A percentile compares a stretch with the other conserved stretches of the same genome.
phyloP scores from a whole-genome alignment of 1,140 invertebrate genomes.

The Papilio helenus region DNA sequence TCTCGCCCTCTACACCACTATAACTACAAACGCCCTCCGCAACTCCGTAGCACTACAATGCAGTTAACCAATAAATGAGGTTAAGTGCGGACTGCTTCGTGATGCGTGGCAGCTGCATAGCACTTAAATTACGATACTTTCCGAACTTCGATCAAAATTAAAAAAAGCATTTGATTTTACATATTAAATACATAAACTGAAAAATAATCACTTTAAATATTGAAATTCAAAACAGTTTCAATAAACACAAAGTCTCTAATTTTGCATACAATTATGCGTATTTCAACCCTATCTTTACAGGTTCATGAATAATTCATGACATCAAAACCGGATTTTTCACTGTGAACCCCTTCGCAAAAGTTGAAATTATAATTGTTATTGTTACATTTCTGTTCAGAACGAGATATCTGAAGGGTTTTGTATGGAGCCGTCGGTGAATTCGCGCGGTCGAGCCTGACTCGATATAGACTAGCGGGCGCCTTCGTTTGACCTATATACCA shows the following conservation, averaged over 20 bases:
- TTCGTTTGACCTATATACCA: slow-evolving; percentile 77
- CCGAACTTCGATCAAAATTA: slow-evolving; percentile 40
- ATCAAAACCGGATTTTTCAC: slow-evolving; percentile 54
- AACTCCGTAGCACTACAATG: slow-evolving; percentile 65
- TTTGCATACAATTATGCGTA: not conserved
- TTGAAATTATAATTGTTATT: slow-evolving; percentile 16
- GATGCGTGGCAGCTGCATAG: slow-evolving; percentile 68
- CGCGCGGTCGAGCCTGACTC: slow-evolving; percentile 59
- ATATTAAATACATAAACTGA: not conserved
- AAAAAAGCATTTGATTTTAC: not conserved
- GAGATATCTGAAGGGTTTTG: slow-evolving; percentile 52
- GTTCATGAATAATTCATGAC: slow-evolving; percentile 58
- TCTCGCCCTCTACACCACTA: slow-evolving; percentile 41
- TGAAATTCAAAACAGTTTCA: not conserved
- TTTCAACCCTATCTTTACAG: slow-evolving; percentile 13
- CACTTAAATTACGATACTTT: slow-evolving; percentile 63
- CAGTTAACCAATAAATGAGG: slow-evolving; percentile 77
- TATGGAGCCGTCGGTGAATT: slow-evolving; percentile 59
- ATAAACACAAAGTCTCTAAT: not conserved
- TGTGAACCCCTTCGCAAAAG: slow-evolving; percentile 27
- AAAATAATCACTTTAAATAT: not conserved
- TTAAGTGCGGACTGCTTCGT: slow-evolving; percentile 70
- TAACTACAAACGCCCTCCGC: slow-evolving; percentile 40
- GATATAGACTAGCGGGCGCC: slow-evolving; percentile 76
- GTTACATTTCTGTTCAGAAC: slow-evolving; percentile 56